Evolutionary conservation across 2,113 vertebrate species (phyloP).

Genomic region (Ciconia boyciana): DNA sequence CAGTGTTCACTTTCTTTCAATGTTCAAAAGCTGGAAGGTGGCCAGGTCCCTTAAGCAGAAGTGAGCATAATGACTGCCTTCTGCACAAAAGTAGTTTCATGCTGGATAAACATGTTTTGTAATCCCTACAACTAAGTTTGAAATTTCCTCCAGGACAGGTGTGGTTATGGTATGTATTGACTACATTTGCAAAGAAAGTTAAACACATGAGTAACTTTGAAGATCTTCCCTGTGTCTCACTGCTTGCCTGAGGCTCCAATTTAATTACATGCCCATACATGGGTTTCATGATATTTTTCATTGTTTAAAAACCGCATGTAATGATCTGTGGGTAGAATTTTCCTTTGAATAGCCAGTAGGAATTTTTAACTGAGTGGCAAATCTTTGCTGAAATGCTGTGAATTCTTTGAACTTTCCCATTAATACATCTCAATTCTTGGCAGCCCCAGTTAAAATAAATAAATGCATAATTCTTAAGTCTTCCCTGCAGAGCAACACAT

Average conservation of each 20-base stretch:
- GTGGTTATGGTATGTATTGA: neutral
- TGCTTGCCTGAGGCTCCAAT: neutral
- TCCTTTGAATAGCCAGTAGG: neutral
- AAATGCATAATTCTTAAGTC: neutral
- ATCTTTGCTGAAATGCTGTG: neutral
- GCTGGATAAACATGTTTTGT: neutral
- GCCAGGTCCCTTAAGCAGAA: neutral
- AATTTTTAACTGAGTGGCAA: neutral
- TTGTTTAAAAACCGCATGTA: neutral
- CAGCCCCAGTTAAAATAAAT: neutral
- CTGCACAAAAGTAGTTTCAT: neutral
- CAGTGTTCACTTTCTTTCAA: neutral
- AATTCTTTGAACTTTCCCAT: neutral
- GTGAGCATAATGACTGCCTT: neutral
- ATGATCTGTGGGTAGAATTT: accelerated
- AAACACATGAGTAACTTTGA: neutral
- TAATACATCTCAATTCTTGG: neutral
- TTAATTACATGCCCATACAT: neutral
- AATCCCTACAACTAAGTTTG: neutral
- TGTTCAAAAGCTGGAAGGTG: neutral
- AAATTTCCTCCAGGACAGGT: neutral
- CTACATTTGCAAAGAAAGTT: neutral
- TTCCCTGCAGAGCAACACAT: neutral
- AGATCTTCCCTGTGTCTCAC: neutral
- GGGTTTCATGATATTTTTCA: neutral